Evolutionary conservation across 2,113 vertebrate genomes (phyloP).

Genomic region (Oryzias curvinotus): DNA sequence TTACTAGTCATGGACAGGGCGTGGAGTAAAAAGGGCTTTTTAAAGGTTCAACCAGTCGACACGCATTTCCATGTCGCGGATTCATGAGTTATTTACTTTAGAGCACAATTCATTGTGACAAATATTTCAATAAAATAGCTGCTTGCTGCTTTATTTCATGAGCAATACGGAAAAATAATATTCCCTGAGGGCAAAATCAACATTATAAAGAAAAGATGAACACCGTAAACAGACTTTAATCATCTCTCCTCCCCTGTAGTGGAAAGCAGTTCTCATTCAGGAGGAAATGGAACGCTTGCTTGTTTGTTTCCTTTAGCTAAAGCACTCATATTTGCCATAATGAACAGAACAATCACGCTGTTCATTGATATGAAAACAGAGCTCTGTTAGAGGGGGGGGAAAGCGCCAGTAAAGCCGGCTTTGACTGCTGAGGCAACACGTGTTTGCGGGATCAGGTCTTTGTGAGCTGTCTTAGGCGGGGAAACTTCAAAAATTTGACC

Average conservation of each 20-base stretch:
- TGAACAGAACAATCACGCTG: not conserved
- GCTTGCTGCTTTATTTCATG: constrained; percentile 17
- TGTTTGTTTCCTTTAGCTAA: not conserved
- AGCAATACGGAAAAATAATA: constrained; percentile 12
- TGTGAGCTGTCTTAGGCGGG: constrained; percentile 4
- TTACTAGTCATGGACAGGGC: too few relatives aligned
- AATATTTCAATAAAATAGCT: constrained; percentile 11
- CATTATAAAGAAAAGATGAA: not conserved
- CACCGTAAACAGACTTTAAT: not conserved
- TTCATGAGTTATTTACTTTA: constrained; percentile 3
- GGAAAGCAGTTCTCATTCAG: not conserved
- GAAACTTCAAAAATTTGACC: not conserved
- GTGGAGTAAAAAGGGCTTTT: too few relatives aligned
- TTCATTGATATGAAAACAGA: too few relatives aligned
- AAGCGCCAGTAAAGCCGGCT: not conserved
- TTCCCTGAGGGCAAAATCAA: constrained; percentile 5
- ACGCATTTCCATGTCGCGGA: not conserved
- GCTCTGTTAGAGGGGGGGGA: not conserved
- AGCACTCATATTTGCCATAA: not conserved
- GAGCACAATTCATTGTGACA: not conserved
- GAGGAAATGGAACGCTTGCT: not conserved
- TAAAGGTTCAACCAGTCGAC: too few relatives aligned
- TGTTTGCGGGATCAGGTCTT: constrained; percentile 1
- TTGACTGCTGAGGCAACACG: constrained; percentile 1
- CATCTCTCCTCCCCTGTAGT: not conserved